Base-by-base conservation (phyloP, 2,888 invertebrate species). In the Geophilus truncorum region DNA sequence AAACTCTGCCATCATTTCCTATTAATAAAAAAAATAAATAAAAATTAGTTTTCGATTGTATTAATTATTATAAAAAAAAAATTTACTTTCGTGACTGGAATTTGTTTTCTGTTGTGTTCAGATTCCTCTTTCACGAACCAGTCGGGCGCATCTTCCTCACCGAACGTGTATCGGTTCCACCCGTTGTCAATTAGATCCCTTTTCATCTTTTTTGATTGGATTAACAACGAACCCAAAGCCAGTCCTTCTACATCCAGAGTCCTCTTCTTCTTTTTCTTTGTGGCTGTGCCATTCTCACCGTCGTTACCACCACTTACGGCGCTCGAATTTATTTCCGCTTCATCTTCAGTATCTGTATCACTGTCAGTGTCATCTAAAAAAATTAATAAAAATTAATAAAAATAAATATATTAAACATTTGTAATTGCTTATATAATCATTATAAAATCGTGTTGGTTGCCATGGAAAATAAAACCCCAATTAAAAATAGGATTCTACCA, bases 51-150 rank as follows among this genome's bases (percentile, higher is more conserved):
- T n/a, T n/a, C n/a, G n/a, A n/a, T n/a, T n/a, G n/a, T n/a, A n/a
- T n/a, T 23, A 34, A 34, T 36, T 0, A 6, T 1, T 25, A 0
- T 10, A 28, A n/a, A 40, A 5, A 0, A 45, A 45, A 79, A 18
- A 82, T 84, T 83, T 86, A 92, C 93, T 88, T 93, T 93, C 5
- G 96, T 94, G 36, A 98, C 94, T 2, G 95, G 94, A 10, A 93
- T 88, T 81, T 92, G 92, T 86, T 93, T 93, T 83, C 90, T 91
- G 92, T 94, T 95, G 85, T 98, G 96, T 86, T 93, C 93, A 82
- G 92, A 91, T 87, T 99, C 99, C 85, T 99, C 98, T 81, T 94
- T 92, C 0, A 91, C 90, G 88, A 99, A 99, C 99, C 99, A 99
- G 84, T 94, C 93, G 0, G 99, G 99, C 77, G 99, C 89, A 86